phyloP scores from a whole-genome alignment of 2,113 vertebrate species.

The Eleginops maclovinus region DNA sequence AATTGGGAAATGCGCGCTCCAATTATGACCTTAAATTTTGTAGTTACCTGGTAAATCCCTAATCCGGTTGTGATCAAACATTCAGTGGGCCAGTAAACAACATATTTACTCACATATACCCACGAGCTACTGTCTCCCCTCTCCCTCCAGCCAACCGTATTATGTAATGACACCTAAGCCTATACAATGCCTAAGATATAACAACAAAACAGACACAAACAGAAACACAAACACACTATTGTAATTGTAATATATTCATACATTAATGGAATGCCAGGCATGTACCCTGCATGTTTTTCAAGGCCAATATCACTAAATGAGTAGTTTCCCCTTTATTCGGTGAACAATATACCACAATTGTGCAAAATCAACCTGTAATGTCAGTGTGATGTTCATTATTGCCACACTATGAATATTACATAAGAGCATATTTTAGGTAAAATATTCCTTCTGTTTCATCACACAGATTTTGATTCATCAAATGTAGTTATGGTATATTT shows the following conservation, averaged over 20 bases:
- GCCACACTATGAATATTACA: constrained; percentile 29
- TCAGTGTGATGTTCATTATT: constrained; percentile 30
- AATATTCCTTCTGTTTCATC: constrained; percentile 4
- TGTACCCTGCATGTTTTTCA: constrained; percentile 36
- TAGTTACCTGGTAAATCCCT: neutral
- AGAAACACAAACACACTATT: constrained; percentile 23
- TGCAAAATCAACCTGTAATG: neutral
- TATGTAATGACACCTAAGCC: constrained; percentile 68
- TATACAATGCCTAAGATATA: constrained; percentile 64
- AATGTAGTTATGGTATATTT: constrained; percentile 59
- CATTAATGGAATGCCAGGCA: constrained; percentile 48
- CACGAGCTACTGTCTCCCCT: constrained; percentile 6
- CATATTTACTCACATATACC: constrained; percentile 7
- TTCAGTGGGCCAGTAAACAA: constrained; percentile 1
- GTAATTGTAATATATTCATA: neutral
- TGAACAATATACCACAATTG: neutral
- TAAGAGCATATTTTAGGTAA: constrained; percentile 20
- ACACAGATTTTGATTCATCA: constrained; percentile 50
- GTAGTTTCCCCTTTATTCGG: constrained; percentile 27
- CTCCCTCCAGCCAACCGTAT: constrained; percentile 42
- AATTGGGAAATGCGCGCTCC: neutral
- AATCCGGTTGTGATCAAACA: constrained; percentile 29
- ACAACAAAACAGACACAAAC: constrained; percentile 30
- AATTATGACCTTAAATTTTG: neutral
- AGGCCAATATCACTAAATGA: constrained; percentile 16